Evolutionary conservation across 2,113 vertebrate genomes (phyloP).

Genomic region (Eurypyga helias): DNA sequence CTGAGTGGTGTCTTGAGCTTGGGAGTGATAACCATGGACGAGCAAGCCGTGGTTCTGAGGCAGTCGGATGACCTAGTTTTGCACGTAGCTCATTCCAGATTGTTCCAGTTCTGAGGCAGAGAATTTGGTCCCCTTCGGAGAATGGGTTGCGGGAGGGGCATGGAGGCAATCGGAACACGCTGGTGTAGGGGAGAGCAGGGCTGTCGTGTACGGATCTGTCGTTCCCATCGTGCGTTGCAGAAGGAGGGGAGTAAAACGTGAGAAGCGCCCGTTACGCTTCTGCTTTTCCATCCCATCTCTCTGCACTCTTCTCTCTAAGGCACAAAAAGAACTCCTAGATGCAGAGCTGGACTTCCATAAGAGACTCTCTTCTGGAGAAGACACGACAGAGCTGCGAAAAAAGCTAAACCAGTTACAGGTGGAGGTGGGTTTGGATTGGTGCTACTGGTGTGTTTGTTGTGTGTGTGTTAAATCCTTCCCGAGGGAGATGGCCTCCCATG

Average conservation of each 20-base stretch:
- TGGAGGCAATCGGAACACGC: neutral
- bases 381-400: slow-evolving; percentile 95
- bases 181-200: neutral
- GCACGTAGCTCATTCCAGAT: neutral
- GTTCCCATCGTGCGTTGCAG: accelerated
- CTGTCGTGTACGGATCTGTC: neutral
- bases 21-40: neutral
- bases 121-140: neutral
- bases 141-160: neutral
- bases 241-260: neutral
- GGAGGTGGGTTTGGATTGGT: slow-evolving; percentile 79
- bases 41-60: neutral
- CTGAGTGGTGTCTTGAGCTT: neutral
- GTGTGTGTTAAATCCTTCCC: too few relatives aligned
- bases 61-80: neutral
- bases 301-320: slow-evolving; percentile 68
- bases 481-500: neutral
- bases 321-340: slow-evolving; percentile 95
- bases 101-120: neutral
- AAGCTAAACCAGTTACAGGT: slow-evolving; percentile 92
- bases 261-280: neutral
- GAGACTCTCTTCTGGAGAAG: slow-evolving; percentile 93
- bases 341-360: slow-evolving; percentile 96
- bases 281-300: neutral
- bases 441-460: accelerated